Evolutionary conservation across 1,140 invertebrate genomes (phyloP), one percentile per base, ranked within the genome.

Genomic region (Brachionus rubens): DNA sequence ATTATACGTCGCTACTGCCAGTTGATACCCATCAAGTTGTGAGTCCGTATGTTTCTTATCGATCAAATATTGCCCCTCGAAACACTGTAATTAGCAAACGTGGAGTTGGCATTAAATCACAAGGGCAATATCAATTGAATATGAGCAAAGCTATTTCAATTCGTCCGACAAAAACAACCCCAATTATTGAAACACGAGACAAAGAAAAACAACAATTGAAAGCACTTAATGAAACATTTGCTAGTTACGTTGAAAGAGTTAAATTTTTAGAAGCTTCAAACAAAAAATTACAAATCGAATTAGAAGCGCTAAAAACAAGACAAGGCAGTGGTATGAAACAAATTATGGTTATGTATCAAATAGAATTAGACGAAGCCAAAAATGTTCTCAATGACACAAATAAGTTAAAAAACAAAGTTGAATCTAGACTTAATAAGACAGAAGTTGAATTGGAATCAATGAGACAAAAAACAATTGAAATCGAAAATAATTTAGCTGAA

Each of bases 241-340:
- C 86, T 67, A 80, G 77, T 77, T 87, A 87, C 80, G 87, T 87
- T 77, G 86, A 87, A 77, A 81, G 86, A 52, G 84, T 86, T 24
- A 82, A 86, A 70, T 87, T 86, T 78, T 80, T 87, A 16, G 86
- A 87, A 76, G 86, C 87, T 14, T 84, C 86, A 78, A 86, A 85
- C 79, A 81, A 83, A 62, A 86, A 86, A 77, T 78, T 87, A n/a
- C 84, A 82, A 54, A 80, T 82, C 7, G 85, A 87, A 78, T 78
- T 86, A 52, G 82, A 85, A 36, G 79, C 80, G 43, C 78, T 87
- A 41, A 82, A 82, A 65, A 80, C 80, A 16, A 83, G 84, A 79
- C 85, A 82, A 82, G 21, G 43, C 6, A 1, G 3, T n/a, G 21
- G 33, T 12, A 3, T 16, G 0, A 26, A 47, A 33, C 43, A 70